These are phyloP conservation scores for Xiphophorus couchianus DNA, from an alignment of 2,113 vertebrate species.

Conservation along the genomic window DNA sequence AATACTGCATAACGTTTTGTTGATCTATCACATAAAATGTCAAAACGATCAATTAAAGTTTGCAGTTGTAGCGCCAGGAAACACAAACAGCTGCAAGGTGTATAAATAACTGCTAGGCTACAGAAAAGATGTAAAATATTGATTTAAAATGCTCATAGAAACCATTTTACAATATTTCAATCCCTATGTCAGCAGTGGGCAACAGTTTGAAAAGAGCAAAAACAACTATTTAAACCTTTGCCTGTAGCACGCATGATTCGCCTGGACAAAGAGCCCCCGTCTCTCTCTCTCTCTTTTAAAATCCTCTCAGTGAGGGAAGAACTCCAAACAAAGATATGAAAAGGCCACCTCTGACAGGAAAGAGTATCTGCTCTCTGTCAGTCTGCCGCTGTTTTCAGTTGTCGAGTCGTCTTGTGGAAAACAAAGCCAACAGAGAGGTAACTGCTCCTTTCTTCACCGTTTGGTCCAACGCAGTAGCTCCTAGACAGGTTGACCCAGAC, in stretches of 20 bases:
- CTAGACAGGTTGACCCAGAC: background rate
- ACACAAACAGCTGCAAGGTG: background rate
- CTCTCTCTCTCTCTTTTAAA: background rate
- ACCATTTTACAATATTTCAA: background rate
- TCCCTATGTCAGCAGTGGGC: background rate
- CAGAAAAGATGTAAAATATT: background rate
- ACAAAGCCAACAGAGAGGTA: background rate
- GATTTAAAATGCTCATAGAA: background rate
- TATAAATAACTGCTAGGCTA: background rate
- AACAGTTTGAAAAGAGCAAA: no score
- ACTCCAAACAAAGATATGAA: background rate
- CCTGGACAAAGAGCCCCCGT: background rate
- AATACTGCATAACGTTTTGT: background rate
- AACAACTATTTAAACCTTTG: no score
- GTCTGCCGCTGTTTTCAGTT: background rate
- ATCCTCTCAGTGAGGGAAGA: background rate
- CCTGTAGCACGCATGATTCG: background rate
- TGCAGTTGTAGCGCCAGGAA: background rate
- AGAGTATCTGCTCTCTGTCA: background rate
- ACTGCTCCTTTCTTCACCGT: background rate
- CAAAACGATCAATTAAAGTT: background rate
- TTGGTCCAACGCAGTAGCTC: background rate
- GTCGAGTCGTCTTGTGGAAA: background rate
- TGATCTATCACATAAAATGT: background rate
- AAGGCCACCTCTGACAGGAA: background rate